These are phyloP conservation scores for Lottia scabra DNA, from an alignment of 2,888 invertebrate species.

Conservation along the genomic window DNA sequence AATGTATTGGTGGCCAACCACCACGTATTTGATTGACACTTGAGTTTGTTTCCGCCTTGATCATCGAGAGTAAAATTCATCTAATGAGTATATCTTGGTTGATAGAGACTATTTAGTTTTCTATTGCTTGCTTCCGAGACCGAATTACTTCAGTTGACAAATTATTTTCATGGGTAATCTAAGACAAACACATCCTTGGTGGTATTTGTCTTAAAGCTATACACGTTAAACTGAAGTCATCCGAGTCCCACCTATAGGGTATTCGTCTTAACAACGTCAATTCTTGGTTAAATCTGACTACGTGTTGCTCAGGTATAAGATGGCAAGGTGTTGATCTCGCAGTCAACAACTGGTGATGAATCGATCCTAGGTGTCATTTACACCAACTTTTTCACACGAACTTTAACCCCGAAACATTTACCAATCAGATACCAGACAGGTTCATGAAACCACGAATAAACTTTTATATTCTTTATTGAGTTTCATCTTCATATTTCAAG, in stretches of 20 bases:
- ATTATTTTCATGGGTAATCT: not conserved
- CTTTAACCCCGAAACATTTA: not conserved
- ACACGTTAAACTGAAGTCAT: constrained; percentile 4
- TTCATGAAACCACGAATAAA: too few species aligned
- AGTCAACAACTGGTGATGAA: not conserved
- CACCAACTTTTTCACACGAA: not conserved
- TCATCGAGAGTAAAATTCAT: too few species aligned
- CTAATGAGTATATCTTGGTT: too few species aligned
- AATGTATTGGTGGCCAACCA: too few species aligned
- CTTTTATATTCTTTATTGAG: too few species aligned
- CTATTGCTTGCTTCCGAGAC: not conserved
- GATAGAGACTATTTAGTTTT: not conserved
- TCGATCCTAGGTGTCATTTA: not conserved
- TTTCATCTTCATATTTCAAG: too few species aligned
- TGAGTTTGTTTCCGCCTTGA: too few species aligned
- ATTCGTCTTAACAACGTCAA: not conserved
- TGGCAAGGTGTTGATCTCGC: not conserved
- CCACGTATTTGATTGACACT: too few species aligned
- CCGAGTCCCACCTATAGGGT: not conserved
- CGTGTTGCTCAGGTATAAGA: not conserved
- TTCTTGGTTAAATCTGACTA: not conserved
- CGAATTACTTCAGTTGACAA: not conserved
- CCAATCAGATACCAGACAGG: not conserved
- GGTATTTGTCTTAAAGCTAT: not conserved
- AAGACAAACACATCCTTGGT: not conserved